Evolutionary conservation across 2,888 invertebrate genomes (phyloP).

Genomic region (Chirona hameri): DNA sequence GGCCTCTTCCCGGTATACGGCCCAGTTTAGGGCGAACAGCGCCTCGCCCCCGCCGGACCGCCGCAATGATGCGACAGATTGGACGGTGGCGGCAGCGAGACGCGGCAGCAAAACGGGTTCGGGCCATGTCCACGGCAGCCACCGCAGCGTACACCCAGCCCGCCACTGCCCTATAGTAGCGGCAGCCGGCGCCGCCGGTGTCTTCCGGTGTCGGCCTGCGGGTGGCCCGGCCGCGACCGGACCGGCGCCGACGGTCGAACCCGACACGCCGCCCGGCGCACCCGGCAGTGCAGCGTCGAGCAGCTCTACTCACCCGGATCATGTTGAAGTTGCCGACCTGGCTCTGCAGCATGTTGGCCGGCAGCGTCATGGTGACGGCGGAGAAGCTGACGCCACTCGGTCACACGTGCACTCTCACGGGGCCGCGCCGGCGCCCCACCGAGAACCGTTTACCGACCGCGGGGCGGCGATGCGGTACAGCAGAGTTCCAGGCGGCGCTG

Average conservation of each 20-base stretch:
- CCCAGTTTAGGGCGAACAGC: too few relatives aligned
- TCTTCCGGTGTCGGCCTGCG: too few relatives aligned
- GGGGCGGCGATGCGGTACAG: neutral
- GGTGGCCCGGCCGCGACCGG: neutral
- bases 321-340: constrained; percentile 30
- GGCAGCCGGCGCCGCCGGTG: too few relatives aligned
- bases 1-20: too few relatives aligned
- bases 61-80: too few relatives aligned
- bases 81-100: too few relatives aligned
- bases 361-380: neutral
- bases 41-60: too few relatives aligned
- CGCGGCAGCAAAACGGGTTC: too few relatives aligned
- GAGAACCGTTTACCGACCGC: neutral
- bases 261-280: neutral
- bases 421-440: neutral
- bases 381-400: neutral
- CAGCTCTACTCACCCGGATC: constrained; percentile 9
- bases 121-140: too few relatives aligned
- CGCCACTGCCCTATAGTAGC: too few relatives aligned
- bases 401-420: neutral
- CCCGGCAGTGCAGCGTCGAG: too few relatives aligned
- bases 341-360: constrained; percentile 23
- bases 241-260: neutral
- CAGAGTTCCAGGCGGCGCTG: neutral
- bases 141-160: too few relatives aligned